Percentiles rank a stretch among this genome's conserved stretches.
These are phyloP conservation scores for Atta cephalotes DNA, from an alignment of 1,140 invertebrate species.

Conservation along the genomic window DNA sequence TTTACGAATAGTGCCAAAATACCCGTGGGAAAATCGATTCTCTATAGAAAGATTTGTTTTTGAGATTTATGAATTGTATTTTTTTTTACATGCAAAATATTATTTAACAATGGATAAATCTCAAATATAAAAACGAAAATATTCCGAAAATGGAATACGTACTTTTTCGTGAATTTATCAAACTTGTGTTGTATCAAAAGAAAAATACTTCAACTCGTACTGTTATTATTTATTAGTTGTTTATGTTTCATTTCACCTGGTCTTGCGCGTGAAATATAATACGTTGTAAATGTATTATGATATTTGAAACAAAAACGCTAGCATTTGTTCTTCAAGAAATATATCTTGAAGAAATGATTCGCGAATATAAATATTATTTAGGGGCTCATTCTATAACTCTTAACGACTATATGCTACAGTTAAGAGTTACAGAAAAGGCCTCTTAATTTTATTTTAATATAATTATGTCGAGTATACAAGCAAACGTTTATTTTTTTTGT, in stretches of 20 bases:
- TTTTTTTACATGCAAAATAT: background rate
- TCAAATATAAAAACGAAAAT: background rate
- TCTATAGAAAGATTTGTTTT: background rate
- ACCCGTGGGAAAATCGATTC: background rate
- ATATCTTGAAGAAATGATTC: background rate
- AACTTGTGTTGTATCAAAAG: background rate
- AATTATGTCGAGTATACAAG: background rate
- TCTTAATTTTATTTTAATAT: background rate
- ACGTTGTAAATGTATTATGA: background rate
- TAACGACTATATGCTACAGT: no score
- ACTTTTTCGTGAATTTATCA: slow-evolving; percentile 5
- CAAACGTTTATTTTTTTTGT: background rate
- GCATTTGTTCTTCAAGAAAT: background rate
- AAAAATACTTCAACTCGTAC: background rate
- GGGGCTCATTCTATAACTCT: no score
- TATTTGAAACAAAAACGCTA: background rate
- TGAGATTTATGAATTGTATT: background rate
- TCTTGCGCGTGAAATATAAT: background rate
- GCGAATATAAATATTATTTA: background rate
- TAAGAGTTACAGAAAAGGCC: no score
- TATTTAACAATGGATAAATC: background rate
- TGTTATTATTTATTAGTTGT: background rate
- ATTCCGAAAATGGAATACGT: background rate
- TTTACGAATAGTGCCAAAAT: background rate
- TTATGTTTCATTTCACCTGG: background rate